Evolutionary conservation across 1,140 invertebrate species (phyloP), one percentile per base, ranked within the genome.

Genomic region (Vollenhovia emeryi): DNA sequence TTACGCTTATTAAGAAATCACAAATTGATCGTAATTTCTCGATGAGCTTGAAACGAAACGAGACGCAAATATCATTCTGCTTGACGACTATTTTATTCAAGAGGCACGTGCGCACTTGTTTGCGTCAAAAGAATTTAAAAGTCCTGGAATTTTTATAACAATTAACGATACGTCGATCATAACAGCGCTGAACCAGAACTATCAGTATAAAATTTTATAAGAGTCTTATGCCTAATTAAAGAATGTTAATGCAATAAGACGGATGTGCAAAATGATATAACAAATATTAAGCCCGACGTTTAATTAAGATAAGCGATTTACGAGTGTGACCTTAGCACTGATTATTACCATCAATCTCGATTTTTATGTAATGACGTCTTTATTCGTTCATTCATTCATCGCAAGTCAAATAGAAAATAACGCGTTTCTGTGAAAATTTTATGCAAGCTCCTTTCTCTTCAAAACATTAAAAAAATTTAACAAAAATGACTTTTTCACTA

Each of bases 161-260:
- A 24, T 24, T 13, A 21, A 55, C n/a, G 21, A 80, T 52, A 80
- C 7, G 33, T 69, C 48, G 71, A 57, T 80, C 11, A 55, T n/a
- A 55, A 40, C 4, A 30, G 15, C 15, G 9, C 2, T 2, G 3
- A 40, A 27, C 0, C 3, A 2, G 7, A 68, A 27, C 4, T 24
- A 68, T 79, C 6, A 11, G 33, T 57, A 57, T 55, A 71, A 21
- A 78, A 66, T 30, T 60, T 66, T n/a, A 18, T 66, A 36, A 64
- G 18, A 62, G 33, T 1, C 4, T 43, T 24, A 27, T 18, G 21
- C 9, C 0, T 78, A 78, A 62, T 76, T 76, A 48, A 64, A 33
- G 0, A 21, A 59, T 3, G 6, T 27, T 75, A 59, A n/a, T 75
- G 6, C 52, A 69, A 36, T 59, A 21, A 64, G 21, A 78, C 3